Conservation (phyloP, 2,888 invertebrate genomes). For the Blastobasis adustella region DNA sequence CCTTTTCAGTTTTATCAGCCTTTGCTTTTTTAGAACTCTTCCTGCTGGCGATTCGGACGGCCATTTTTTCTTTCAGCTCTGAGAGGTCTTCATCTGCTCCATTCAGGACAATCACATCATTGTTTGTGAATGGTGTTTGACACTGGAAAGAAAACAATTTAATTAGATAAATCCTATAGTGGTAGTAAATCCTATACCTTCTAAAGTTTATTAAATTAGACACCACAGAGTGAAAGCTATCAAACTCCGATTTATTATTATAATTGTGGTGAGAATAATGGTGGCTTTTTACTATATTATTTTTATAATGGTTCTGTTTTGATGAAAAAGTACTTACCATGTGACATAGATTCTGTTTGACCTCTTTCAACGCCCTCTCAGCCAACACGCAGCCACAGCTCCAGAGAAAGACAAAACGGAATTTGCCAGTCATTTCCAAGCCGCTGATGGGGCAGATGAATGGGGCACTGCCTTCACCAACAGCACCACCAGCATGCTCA, state of each 20-base stretch:
- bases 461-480: constrained; percentile 84
- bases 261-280: too few relatives aligned
- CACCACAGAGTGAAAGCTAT: too few relatives aligned
- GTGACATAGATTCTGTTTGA: constrained; percentile 81
- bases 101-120: constrained; percentile 92
- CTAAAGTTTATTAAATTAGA: too few relatives aligned
- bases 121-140: constrained; percentile 82
- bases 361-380: constrained; percentile 93
- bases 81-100: constrained; percentile 86
- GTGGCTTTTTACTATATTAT: too few relatives aligned
- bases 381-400: constrained; percentile 97
- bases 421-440: constrained; percentile 96
- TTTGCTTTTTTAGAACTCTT: constrained; percentile 80
- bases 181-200: too few relatives aligned
- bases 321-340: constrained; percentile 38
- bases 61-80: constrained; percentile 77
- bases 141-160: constrained; percentile 70
- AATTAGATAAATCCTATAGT: too few relatives aligned
- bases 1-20: constrained; percentile 34
- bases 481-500: constrained; percentile 85
- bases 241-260: too few relatives aligned
- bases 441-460: constrained; percentile 97
- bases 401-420: constrained; percentile 90
- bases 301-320: too few relatives aligned
- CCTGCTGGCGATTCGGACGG: constrained; percentile 78